Evolutionary conservation across 2,888 invertebrate genomes (phyloP).

Genomic region (Drosophila bunnanda): DNA sequence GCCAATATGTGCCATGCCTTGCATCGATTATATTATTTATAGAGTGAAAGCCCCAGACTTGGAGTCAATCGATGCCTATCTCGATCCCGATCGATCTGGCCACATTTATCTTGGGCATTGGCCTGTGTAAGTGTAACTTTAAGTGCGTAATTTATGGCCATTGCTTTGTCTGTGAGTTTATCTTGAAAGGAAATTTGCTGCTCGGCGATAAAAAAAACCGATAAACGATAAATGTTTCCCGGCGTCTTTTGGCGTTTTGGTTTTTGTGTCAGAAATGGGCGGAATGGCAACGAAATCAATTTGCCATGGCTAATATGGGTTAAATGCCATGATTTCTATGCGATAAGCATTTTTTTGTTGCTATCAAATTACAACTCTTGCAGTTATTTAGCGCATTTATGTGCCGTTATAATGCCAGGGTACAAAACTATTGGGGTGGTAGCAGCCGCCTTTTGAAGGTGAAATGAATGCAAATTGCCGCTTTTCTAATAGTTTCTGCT

Average conservation of each 20-base stretch:
- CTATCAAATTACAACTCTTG: constrained; percentile 53
- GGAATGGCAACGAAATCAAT: constrained; percentile 60
- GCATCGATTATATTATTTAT: constrained; percentile 75
- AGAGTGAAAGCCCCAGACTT: constrained; percentile 68
- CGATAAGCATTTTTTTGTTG: constrained; percentile 31
- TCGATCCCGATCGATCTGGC: constrained; percentile 44
- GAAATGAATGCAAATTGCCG: constrained; percentile 48
- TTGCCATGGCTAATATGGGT: constrained; percentile 72
- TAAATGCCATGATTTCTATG: constrained; percentile 57
- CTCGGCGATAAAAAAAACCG: constrained; percentile 59
- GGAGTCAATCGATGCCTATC: constrained; percentile 60
- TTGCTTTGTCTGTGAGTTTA: constrained; percentile 70
- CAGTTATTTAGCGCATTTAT: constrained; percentile 37
- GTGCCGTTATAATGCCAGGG: constrained; percentile 35
- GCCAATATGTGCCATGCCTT: constrained; percentile 69
- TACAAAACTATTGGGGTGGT: constrained; percentile 20
- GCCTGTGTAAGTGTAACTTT: constrained; percentile 59
- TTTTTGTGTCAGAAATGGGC: constrained; percentile 60
- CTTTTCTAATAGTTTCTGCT: constrained; percentile 32
- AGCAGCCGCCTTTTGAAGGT: constrained; percentile 19
- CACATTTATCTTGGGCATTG: constrained; percentile 67
- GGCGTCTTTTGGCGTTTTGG: constrained; percentile 19
- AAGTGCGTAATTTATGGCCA: constrained; percentile 78
- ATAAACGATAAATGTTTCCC: constrained; percentile 57
- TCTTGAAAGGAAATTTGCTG: constrained; percentile 81